Base-by-base conservation (phyloP, 1,140 invertebrate genomes). In the Reticulitermes speratus region DNA sequence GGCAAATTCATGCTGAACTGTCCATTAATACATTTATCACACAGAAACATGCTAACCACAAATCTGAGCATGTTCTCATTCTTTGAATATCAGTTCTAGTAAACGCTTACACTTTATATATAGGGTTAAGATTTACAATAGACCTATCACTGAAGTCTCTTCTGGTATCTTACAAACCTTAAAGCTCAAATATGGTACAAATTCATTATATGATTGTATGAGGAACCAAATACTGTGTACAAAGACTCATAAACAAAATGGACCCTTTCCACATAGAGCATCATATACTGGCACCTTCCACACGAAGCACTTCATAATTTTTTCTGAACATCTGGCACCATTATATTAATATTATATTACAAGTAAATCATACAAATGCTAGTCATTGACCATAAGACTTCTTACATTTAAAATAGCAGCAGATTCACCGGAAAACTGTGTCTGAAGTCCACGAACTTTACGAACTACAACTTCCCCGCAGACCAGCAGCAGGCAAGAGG, bases 401-500 rank as follows among this genome's bases (percentile, higher is more conserved):
- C 65, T 75, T 75, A 75, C 65, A 75, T 75, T 75, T 75, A 75
- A 8, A 75, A 75, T 75, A 75, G 65, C 30, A 75, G 65, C 25
- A 75, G n/a, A 75, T 75, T 75, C 25, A 75, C 8, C n/a, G 65
- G 65, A 75, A 30, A 75, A 75, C 65, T 75, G 65, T 75, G n/a
- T 75, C 65, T 75, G 25, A 75, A 30, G n/a, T 25, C n/a, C 65
- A 30, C 14, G 9, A 8, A n/a, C 9, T 30, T 75, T 75, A 75
- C 7, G 14, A 75, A 11, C 2, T 75, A 6, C 65, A 30, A 75
- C 65, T 30, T 75, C 65, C 65, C 65, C 65, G 65, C 65, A 75
- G 65, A 25, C 65, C 65, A 75, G 65, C 65, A 30, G 65, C 65
- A 75, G 65, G 65, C 25, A 75, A 75, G 65, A 30, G 25, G 65